Evolutionary conservation across 2,888 invertebrate species (phyloP).

Genomic region (Ophion obscuratus): DNA sequence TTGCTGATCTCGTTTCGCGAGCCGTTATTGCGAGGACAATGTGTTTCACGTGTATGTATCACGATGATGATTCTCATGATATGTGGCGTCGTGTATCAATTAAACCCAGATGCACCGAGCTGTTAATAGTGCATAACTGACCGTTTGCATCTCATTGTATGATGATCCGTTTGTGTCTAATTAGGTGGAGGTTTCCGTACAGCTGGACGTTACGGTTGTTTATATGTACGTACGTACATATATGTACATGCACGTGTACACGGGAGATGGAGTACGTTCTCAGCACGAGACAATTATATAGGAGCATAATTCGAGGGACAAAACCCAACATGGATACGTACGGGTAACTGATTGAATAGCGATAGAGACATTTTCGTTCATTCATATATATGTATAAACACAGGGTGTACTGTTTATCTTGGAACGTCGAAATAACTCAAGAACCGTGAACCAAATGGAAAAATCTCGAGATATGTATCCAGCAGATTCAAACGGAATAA

Average conservation of each 20-base stretch:
- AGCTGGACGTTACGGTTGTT: slow-evolving; percentile 60
- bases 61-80: slow-evolving; percentile 55
- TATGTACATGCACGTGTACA: slow-evolving; percentile 15
- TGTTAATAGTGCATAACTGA: slow-evolving; percentile 70
- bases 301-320: slow-evolving; percentile 13
- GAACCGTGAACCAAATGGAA: too few species aligned
- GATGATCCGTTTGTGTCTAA: slow-evolving; percentile 69
- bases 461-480: too few species aligned
- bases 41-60: slow-evolving; percentile 45
- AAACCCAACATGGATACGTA: not conserved
- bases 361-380: not conserved
- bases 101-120: slow-evolving; percentile 70
- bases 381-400: not conserved
- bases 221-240: slow-evolving; percentile 19
- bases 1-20: not conserved
- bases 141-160: slow-evolving; percentile 66
- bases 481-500: too few species aligned
- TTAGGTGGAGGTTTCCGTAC: slow-evolving; percentile 65
- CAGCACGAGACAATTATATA: slow-evolving; percentile 52
- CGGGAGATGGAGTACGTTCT: slow-evolving; percentile 53
- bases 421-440: not conserved
- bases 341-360: not conserved
- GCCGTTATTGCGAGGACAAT: slow-evolving; percentile 3
- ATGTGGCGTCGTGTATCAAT: slow-evolving; percentile 64
- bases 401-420: not conserved